Evolutionary conservation across 2,113 vertebrate genomes (phyloP), one percentile per base, ranked within the genome.

Genomic region (Myrmecobius fasciatus): DNA sequence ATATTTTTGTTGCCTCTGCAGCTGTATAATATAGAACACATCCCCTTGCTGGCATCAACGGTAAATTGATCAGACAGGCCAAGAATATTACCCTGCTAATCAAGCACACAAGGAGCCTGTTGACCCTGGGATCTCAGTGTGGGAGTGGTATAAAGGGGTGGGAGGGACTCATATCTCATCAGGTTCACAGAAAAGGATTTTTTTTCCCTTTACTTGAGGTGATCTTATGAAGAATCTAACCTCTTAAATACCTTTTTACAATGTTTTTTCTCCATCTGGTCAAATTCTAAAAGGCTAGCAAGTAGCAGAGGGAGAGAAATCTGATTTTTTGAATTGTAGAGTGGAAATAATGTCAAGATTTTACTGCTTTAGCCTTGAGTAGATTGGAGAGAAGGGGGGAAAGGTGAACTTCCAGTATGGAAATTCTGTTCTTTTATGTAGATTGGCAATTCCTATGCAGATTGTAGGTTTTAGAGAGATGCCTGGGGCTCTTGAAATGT

Each of bases 31-130:
- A 98, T 97, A 98, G 97, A 98, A 96, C 97, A 96, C 97, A 96
- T 95, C 93, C 96, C 95, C 91, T 95, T 98, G 96, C 97, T 98
- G 98, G 95, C 97, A 98, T 98, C 97, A 97, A 98, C 98, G 97
- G 94, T 97, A 98, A 98, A 96, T 94, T 97, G 95, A 98, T 98
- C 95, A 97, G 96, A 98, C 98, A 98, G 97, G 97, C 97, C 97
- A 98, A 98, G 97, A 98, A 97, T 98, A 98, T 98, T 98, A 98
- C 98, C 98, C 98, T 98, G 97, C 98, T 97, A 98, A 95, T 94
- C 97, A 97, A 90, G 24, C 97, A 97, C 95, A 98, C 96, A 94
- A 95, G 97, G 97, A 97, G 96, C 97, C 92, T 53, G 0, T 98
- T 97, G 90, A 97, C 98, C 95, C 98, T 90, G 97, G 95, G 95